Evolutionary conservation across 2,888 invertebrate genomes (phyloP), one percentile per base, ranked within the genome.

Genomic region (Protodeltote pygarga): DNA sequence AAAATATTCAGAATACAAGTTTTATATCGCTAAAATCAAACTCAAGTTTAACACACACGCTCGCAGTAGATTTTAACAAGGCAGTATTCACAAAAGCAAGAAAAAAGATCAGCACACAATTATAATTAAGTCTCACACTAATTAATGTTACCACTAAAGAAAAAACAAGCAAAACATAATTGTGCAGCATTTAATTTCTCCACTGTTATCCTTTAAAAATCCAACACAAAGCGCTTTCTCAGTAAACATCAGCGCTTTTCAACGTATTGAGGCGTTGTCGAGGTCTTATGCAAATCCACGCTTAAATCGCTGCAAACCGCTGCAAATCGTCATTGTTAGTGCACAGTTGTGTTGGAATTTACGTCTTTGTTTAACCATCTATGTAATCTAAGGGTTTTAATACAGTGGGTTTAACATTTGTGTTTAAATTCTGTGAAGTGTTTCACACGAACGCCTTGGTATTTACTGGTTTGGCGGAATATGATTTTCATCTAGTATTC

Each of bases 241-340:
- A 41, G 10, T 51, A 50, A 57, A 50, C 29, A 48, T 40, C 27
- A 46, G 20, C 25, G 25, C 37, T 54, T 46, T 50, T 47, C 41
- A 50, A 38, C 28, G 35, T 49, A 40, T 45, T 50, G 39, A 45
- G 33, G 17, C 42, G 37, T 23, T 52, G 57, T 47, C 64, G 53
- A 35, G 40, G 46, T 53, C 51, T 59, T 59, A 57, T 47, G 48
- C 32, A 59, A 67, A 67, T 65, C 68, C 62, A 53, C n/a, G 59
- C 65, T 59, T 62, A 65, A 62, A 54, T 39, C 52, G 44, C 37
- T 59, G 48, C 33, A 51, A 65, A 44, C 63, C 19, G 42, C 51
- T 54, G 54, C 59, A 62, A 62, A 65, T 65, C 48, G 49, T 42
- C 50, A 59, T 65, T 51, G 65, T 65, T 53, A 55, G 59, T 64